Conservation (phyloP, 2,888 invertebrate genomes). For the Acrobeloides nanus region DNA sequence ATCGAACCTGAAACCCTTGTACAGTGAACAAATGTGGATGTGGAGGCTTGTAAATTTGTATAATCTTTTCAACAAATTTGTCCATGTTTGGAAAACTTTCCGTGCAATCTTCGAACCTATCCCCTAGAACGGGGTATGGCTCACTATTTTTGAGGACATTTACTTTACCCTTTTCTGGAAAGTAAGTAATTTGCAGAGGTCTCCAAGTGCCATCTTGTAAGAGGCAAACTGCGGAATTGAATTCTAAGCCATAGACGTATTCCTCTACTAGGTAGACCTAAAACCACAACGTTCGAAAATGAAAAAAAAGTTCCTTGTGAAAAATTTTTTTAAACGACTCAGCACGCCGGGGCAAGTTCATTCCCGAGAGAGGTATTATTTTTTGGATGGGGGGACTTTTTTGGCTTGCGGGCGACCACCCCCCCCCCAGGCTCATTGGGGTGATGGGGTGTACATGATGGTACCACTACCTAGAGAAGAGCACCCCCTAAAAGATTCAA, state of each 20-base stretch:
- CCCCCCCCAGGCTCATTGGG: no score
- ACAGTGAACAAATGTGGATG: slow-evolving; percentile 21
- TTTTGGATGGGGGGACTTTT: no score
- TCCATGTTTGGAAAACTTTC: slow-evolving; percentile 15
- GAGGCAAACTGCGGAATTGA: slow-evolving; percentile 13
- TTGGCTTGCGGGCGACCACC: no score
- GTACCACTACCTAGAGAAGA: no score
- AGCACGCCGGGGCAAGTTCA: no score
- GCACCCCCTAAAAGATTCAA: no score
- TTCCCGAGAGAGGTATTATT: no score
- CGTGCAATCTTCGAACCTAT: slow-evolving; percentile 12
- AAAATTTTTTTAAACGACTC: no score
- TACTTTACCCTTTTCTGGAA: no score
- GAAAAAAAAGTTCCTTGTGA: no score
- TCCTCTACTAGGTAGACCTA: slow-evolving; percentile 18
- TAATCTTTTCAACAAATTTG: slow-evolving; percentile 12
- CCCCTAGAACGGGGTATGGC: slow-evolving; percentile 18
- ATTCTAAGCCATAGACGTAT: slow-evolving; percentile 12
- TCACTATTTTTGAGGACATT: slow-evolving; percentile 9
- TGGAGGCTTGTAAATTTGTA: slow-evolving; percentile 14
- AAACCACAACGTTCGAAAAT: slow-evolving; percentile 2
- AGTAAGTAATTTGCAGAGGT: no score
- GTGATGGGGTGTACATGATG: no score
- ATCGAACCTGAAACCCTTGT: slow-evolving; percentile 20
- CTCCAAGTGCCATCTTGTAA: slow-evolving; percentile 11